A percentile compares a stretch with the other conserved stretches of the same genome.
phyloP scores from a whole-genome alignment of 2,888 invertebrate genomes.

The Carterocephalus palaemon region DNA sequence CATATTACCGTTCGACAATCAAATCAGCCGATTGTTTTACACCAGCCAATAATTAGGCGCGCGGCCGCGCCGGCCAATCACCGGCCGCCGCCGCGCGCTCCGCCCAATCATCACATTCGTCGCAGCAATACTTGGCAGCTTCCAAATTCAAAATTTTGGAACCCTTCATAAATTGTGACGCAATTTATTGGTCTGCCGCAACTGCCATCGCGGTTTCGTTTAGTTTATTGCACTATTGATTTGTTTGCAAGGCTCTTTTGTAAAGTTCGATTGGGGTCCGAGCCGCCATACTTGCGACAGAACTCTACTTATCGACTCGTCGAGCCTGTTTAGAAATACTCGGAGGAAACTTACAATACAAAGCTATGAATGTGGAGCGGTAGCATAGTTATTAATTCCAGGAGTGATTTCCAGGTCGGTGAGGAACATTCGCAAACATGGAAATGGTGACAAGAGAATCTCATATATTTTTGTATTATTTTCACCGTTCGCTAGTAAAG shows the following conservation, averaged over 20 bases:
- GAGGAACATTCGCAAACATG: no score
- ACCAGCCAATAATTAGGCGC: conserved; percentile 62
- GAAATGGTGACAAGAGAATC: no score
- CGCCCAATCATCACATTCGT: conserved; percentile 14
- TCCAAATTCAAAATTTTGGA: conserved; percentile 15
- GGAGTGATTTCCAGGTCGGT: no score
- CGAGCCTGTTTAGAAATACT: no score
- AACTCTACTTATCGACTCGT: no score
- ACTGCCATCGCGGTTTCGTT: conserved; percentile 39
- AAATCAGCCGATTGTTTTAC: conserved; percentile 49
- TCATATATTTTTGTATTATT: no score
- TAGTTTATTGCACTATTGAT: background rate
- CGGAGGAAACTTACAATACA: no score
- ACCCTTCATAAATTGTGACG: conserved; percentile 1
- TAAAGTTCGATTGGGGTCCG: no score
- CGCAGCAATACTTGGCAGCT: conserved; percentile 13
- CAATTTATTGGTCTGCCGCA: conserved; percentile 35
- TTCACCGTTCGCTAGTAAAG: no score
- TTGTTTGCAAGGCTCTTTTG: background rate
- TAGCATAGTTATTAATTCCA: no score
- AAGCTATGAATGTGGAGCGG: no score
- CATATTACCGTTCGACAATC: conserved; percentile 49
- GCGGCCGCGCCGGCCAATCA: conserved; percentile 54
- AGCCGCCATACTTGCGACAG: no score
- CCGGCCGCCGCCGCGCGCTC: conserved; percentile 19